Evolutionary conservation across 2,888 invertebrate species (phyloP).

Genomic region (Oligia latruncula): DNA sequence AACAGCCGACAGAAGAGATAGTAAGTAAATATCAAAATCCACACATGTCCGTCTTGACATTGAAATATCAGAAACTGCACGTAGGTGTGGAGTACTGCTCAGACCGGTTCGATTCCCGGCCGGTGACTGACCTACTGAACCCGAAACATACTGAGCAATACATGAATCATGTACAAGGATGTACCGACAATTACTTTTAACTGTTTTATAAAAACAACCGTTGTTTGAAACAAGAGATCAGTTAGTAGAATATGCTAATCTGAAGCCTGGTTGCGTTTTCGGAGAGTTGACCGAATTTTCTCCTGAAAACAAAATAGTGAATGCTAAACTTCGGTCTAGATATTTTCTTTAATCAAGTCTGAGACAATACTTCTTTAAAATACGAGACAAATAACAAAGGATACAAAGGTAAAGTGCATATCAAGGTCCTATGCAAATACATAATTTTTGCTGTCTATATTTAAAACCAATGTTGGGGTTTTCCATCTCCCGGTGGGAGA

Average conservation of each 20-base stretch:
- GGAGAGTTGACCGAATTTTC: background rate
- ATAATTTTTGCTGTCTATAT: constrained; percentile 22
- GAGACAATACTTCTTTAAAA: constrained; percentile 1
- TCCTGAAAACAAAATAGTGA: background rate
- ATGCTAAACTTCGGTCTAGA: background rate
- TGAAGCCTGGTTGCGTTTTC: background rate
- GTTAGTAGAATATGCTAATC: constrained; percentile 21
- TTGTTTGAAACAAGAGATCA: constrained; percentile 37
- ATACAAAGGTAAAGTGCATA: constrained; percentile 25
- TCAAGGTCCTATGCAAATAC: constrained; percentile 52
- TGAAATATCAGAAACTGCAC: constrained; percentile 50
- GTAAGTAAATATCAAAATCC: constrained; percentile 27
- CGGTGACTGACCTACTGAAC: constrained; percentile 73
- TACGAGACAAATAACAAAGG: constrained; percentile 21
- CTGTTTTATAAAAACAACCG: constrained; percentile 45
- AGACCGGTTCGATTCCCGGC: constrained; percentile 73
- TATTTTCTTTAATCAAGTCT: background rate
- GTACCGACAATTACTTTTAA: constrained; percentile 59
- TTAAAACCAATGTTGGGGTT: constrained; percentile 31
- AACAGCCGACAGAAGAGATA: background rate
- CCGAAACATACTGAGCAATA: constrained; percentile 61
- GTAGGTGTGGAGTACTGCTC: constrained; percentile 65
- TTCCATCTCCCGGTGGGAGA: constrained; percentile 17
- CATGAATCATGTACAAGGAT: constrained; percentile 67
- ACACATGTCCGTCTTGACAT: constrained; percentile 54